Evolutionary conservation across 1,140 invertebrate genomes (phyloP).

Genomic region (Drosophila arizonae): DNA sequence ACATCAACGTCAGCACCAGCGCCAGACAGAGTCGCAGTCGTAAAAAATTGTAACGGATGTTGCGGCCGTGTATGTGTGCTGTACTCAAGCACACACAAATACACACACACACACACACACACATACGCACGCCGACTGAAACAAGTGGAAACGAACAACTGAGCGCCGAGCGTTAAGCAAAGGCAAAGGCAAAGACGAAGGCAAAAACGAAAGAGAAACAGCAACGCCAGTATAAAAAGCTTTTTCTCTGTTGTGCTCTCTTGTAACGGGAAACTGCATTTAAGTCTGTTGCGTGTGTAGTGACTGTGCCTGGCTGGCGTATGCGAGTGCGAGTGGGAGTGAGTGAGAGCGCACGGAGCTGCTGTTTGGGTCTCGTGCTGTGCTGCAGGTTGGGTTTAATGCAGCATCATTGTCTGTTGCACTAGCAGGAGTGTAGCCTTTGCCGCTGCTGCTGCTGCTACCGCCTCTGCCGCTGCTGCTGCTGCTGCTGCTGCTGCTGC

Average conservation of each 20-base stretch:
- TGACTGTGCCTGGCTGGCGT: slow-evolving; percentile 1
- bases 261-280: slow-evolving; percentile 63
- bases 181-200: too few relatives aligned
- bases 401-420: slow-evolving; percentile 41
- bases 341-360: slow-evolving; percentile 4
- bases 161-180: slow-evolving; percentile 17
- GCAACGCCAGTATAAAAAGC: slow-evolving; percentile 12
- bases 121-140: slow-evolving; percentile 43
- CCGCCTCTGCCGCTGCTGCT: slow-evolving; percentile 12
- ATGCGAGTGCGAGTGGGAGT: not conserved
- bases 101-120: slow-evolving; percentile 8
- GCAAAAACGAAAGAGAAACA: slow-evolving; percentile 21
- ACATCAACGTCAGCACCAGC: slow-evolving; percentile 72
- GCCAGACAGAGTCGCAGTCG: slow-evolving; percentile 59
- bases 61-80: slow-evolving; percentile 67
- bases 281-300: slow-evolving; percentile 44
- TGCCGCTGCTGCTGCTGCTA: not conserved
- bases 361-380: slow-evolving; percentile 15
- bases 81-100: slow-evolving; percentile 23
- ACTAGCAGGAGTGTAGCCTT: slow-evolving; percentile 21
- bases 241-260: slow-evolving; percentile 47
- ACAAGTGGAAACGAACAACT: slow-evolving; percentile 72
- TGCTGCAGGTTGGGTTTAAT: slow-evolving; percentile 33
- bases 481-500: slow-evolving; percentile 34
- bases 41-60: slow-evolving; percentile 81